Evolutionary conservation across 2,888 invertebrate species (phyloP), one percentile per base, ranked within the genome.

Genomic region (Drosophila paranaensis): DNA sequence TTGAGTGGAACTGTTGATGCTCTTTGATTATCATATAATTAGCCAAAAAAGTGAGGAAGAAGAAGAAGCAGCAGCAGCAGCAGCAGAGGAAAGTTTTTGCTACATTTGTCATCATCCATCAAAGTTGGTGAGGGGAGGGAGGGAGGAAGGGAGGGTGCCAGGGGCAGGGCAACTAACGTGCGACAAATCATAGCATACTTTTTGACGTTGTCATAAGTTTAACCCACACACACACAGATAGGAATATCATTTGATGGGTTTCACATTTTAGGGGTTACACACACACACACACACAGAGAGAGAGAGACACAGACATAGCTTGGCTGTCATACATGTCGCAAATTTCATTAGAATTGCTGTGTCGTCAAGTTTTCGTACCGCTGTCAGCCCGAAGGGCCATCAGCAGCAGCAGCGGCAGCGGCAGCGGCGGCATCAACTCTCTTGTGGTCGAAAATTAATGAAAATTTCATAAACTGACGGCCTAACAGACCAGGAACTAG

Each of bases 381-480:
- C 87, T 87, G 84, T 87, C 84, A 85, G 78, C 78, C 85, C 78
- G 79, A 83, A 77, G 86, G 81, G 72, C 76, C 80, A 64, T 55
- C 74, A 69, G 37, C 81, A 63, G 40, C 60, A 51, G 51, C 60
- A 46, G 11, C 63, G 56, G 42, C 55, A 58, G 51, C 71, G 73
- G 50, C 80, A 43, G 46, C 58, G 58, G 50, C 56, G 60, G 53
- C 72, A 80, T 50, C 50, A 50, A 82, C 77, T 84, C 89, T 82
- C 87, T 80, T 88, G 89, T 81, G 89, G 89, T 89, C 82, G 83
- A 82, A 82, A 89, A 88, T 88, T 88, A 88, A 88, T 88, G 88
- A 88, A 88, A 89, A 89, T 88, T 88, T 89, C 88, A 88, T 88
- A 81, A 88, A 88, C 84, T 84, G 84, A 76, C 82, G 82, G 84